phyloP scores from a whole-genome alignment of 2,888 invertebrate species.

The Sminthurides aquaticus region DNA sequence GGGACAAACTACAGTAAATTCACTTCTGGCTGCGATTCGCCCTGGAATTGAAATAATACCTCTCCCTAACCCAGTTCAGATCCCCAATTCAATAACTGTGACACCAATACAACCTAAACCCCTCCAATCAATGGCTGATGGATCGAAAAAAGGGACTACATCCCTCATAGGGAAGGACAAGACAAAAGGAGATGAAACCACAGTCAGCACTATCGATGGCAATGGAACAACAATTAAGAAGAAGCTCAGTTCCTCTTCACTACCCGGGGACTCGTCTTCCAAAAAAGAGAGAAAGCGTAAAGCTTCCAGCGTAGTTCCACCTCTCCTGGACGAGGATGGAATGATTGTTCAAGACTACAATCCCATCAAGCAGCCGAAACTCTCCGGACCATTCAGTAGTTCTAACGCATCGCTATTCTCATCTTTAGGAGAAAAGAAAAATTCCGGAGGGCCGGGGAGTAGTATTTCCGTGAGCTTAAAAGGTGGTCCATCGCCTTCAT shows the following conservation, averaged over 20 bases:
- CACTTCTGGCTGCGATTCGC: constrained; percentile 56
- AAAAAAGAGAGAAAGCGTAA: constrained; percentile 24
- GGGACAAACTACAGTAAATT: constrained; percentile 53
- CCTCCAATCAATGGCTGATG: constrained; percentile 3
- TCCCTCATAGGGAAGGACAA: constrained; percentile 1
- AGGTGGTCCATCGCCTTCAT: constrained; percentile 7
- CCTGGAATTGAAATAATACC: constrained; percentile 82
- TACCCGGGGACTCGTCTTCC: neutral
- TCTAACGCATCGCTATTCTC: neutral
- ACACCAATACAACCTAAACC: constrained; percentile 59
- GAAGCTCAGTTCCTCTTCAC: neutral
- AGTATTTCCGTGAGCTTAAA: constrained; percentile 15
- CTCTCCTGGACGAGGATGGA: constrained; percentile 19
- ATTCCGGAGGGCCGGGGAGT: neutral
- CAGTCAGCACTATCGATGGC: constrained; percentile 19
- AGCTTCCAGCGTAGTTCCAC: constrained; percentile 15
- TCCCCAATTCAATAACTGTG: constrained; percentile 77
- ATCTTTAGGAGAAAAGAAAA: neutral
- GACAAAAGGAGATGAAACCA: neutral
- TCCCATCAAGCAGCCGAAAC: constrained; percentile 17
- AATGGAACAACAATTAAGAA: constrained; percentile 19
- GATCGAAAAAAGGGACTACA: constrained; percentile 1
- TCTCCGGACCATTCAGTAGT: constrained; percentile 10
- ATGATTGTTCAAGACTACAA: constrained; percentile 14
- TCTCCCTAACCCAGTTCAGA: constrained; percentile 56